A percentile compares a stretch with the other conserved stretches of the same genome.
Conservation (phyloP, 2,113 vertebrate genomes). For the Thamnaconus septentrionalis region DNA sequence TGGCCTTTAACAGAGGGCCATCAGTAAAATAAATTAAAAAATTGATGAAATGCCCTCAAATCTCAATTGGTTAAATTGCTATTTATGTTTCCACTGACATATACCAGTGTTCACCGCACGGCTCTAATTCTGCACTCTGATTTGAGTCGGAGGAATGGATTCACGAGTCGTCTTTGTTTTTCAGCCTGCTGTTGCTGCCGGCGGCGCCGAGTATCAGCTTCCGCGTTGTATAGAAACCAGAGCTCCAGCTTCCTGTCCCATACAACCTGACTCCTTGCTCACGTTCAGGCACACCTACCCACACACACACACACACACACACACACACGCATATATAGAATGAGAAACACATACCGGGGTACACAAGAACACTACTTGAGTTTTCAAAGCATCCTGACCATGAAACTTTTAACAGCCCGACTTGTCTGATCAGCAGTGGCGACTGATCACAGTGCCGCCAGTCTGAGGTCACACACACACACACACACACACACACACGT, state of each 20-base stretch:
- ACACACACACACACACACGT: neutral
- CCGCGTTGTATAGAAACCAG: slow-evolving; percentile 54
- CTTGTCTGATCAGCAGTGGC: slow-evolving; percentile 31
- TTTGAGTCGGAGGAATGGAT: no score
- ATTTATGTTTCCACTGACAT: no score
- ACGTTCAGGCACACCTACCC: slow-evolving; percentile 11
- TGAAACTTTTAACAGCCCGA: slow-evolving; percentile 59
- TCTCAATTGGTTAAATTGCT: no score
- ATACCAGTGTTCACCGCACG: no score
- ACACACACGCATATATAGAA: neutral
- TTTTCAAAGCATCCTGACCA: slow-evolving; percentile 29
- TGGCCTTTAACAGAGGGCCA: no score
- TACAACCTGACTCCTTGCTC: slow-evolving; percentile 58
- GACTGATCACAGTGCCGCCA: neutral
- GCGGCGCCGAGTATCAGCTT: slow-evolving; percentile 39
- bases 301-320: neutral
- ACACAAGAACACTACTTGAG: neutral
- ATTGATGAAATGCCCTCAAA: no score
- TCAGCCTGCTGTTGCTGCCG: neutral
- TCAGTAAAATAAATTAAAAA: no score
- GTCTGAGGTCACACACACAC: slow-evolving; percentile 4
- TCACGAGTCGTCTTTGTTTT: neutral
- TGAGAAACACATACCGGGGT: neutral
- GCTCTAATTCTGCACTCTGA: no score
- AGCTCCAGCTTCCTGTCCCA: slow-evolving; percentile 63